These are phyloP conservation scores for Drosophila erecta DNA, from an alignment of 1,140 invertebrate species.

Conservation along the genomic window DNA sequence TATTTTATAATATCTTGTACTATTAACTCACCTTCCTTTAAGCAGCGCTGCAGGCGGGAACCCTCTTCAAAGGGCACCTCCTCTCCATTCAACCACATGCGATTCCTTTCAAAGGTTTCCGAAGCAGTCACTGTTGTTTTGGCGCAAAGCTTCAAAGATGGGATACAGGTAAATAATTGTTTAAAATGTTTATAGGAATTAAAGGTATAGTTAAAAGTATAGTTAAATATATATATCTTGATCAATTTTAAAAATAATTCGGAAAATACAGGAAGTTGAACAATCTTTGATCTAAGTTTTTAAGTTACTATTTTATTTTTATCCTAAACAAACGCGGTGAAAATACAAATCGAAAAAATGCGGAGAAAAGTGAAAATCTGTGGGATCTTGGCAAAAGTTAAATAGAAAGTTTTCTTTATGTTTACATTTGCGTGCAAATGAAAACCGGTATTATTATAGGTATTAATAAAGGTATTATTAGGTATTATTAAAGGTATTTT, in stretches of 20 bases:
- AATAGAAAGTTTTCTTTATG: constrained; percentile 1
- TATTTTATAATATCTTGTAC: too few relatives aligned
- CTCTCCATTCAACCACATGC: constrained; percentile 95
- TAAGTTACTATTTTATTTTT: too few relatives aligned
- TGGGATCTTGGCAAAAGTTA: not conserved
- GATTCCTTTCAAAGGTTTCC: constrained; percentile 90
- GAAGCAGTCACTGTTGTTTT: constrained; percentile 94
- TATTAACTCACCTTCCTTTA: constrained; percentile 89
- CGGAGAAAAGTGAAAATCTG: not conserved
- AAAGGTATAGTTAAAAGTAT: too few relatives aligned
- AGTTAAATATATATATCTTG: too few relatives aligned
- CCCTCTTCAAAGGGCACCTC: constrained; percentile 90
- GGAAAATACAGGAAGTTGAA: too few relatives aligned
- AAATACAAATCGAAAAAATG: not conserved
- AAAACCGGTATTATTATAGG: too few relatives aligned
- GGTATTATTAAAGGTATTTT: too few relatives aligned
- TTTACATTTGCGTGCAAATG: not conserved
- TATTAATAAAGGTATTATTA: too few relatives aligned
- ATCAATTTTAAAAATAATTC: too few relatives aligned
- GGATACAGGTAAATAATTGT: not conserved
- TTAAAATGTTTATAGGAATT: too few relatives aligned
- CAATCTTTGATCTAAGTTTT: too few relatives aligned
- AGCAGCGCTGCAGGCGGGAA: constrained; percentile 90
- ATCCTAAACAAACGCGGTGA: too few relatives aligned
- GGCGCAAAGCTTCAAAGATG: constrained; percentile 90